phyloP scores from a whole-genome alignment of 2,797 vertebrate genomes.

The Gymnodraco acuticeps region DNA sequence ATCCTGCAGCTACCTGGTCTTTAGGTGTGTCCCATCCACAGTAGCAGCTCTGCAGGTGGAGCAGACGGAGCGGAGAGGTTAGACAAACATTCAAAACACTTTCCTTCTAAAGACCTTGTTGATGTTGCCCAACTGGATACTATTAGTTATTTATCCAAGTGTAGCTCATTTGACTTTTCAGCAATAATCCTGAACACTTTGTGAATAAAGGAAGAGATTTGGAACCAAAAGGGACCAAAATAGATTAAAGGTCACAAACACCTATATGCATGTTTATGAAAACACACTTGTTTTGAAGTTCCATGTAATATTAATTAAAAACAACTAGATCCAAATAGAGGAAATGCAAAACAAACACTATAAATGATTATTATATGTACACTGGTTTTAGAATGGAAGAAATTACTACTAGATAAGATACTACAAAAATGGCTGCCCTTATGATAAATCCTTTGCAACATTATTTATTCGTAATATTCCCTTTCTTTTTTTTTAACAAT shows the following conservation, averaged over 20 bases:
- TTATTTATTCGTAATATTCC: constrained; percentile 16
- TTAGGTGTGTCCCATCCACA: constrained; percentile 89
- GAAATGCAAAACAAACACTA: constrained; percentile 25
- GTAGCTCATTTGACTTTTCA: neutral
- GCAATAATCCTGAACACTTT: neutral
- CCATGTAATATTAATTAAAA: constrained; percentile 10
- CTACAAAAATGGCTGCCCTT: constrained; percentile 36
- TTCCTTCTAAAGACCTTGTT: neutral
- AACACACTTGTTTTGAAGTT: neutral
- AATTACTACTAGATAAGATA: neutral
- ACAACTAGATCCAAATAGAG: constrained; percentile 23
- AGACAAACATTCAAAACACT: neutral
- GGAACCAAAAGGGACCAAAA: neutral
- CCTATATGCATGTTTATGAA: neutral
- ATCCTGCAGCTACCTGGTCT: constrained; percentile 96
- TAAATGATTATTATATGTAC: constrained; percentile 21
- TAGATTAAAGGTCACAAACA: neutral
- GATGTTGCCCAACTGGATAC: neutral
- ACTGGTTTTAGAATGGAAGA: constrained; percentile 13
- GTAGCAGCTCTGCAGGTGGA: constrained; percentile 86
- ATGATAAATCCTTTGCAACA: constrained; percentile 20
- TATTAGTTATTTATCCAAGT: neutral
- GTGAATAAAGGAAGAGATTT: neutral
- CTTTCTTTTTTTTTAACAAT: neutral
- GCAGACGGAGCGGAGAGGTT: constrained; percentile 17